Evolutionary conservation across 1,140 invertebrate species (phyloP).

Genomic region (Caenorhabditis tropicalis): DNA sequence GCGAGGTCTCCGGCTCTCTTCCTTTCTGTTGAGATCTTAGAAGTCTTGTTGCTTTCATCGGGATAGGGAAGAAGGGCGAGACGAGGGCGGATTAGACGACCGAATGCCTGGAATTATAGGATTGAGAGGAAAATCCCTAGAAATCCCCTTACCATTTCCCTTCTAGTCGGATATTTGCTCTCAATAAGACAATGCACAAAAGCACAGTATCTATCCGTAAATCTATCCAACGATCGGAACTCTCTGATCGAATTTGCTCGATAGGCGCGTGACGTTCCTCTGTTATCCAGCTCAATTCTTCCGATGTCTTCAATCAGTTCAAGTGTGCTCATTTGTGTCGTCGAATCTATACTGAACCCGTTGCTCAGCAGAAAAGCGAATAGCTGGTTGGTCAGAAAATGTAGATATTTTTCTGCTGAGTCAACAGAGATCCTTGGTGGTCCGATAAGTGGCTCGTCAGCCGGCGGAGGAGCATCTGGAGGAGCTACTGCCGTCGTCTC

Average conservation of each 20-base stretch:
- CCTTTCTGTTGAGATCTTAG: slow-evolving; percentile 12
- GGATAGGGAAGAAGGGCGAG: neutral
- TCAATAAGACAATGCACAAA: neutral
- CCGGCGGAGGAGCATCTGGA: neutral
- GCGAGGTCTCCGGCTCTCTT: neutral
- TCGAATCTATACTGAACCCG: neutral
- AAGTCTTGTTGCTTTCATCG: neutral
- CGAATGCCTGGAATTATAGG: neutral
- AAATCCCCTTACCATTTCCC: neutral
- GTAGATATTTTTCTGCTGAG: neutral
- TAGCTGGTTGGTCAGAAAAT: neutral
- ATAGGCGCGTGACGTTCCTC: neutral
- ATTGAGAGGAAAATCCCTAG: neutral
- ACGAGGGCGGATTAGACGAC: neutral
- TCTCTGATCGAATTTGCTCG: neutral
- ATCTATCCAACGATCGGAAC: neutral
- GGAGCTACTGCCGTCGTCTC: neutral
- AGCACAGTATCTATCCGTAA: neutral
- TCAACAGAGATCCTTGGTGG: neutral
- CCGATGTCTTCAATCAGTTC: neutral
- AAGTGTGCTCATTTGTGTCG: neutral
- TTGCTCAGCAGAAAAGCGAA: neutral
- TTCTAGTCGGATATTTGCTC: slow-evolving; percentile 1
- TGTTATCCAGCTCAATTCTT: neutral
- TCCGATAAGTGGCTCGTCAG: neutral